Conservation (phyloP, 2,113 vertebrate species). For the Percina caprodes region DNA sequence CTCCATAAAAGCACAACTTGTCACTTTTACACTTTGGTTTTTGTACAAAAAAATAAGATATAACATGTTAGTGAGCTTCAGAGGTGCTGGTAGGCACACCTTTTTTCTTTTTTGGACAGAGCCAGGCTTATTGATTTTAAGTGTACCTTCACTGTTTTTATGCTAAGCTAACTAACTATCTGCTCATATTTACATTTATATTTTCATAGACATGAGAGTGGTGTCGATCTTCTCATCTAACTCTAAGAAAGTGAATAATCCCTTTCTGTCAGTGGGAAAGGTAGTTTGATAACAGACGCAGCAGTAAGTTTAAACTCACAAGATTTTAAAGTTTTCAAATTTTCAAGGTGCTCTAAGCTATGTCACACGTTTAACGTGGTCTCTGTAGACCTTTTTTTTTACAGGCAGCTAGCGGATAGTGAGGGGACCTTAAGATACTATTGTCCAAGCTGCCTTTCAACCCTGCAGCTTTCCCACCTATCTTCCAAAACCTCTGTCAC, state of each 20-base stretch:
- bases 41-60: not conserved
- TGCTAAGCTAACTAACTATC: not conserved
- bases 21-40: not conserved
- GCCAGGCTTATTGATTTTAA: not conserved
- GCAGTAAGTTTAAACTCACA: not conserved
- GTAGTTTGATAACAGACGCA: not conserved
- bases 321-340: not conserved
- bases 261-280: not conserved
- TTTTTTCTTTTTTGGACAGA: not conserved
- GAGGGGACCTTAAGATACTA: not conserved
- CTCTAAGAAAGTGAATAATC: not conserved
- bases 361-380: too few relatives aligned
- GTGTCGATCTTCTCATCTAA: not conserved
- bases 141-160: not conserved
- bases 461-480: not conserved
- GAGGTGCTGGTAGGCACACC: not conserved
- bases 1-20: not conserved
- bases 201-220: not conserved
- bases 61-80: not conserved
- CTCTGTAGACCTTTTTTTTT: too few relatives aligned
- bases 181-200: not conserved
- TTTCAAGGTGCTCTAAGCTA: too few relatives aligned
- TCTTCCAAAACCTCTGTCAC: conserved; percentile 26
- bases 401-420: too few relatives aligned
- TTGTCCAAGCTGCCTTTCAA: too few relatives aligned